A percentile compares a stretch with the other conserved stretches of the same genome.
phyloP scores from a whole-genome alignment of 2,113 vertebrate genomes.

The Pomatostomus ruficeps region DNA sequence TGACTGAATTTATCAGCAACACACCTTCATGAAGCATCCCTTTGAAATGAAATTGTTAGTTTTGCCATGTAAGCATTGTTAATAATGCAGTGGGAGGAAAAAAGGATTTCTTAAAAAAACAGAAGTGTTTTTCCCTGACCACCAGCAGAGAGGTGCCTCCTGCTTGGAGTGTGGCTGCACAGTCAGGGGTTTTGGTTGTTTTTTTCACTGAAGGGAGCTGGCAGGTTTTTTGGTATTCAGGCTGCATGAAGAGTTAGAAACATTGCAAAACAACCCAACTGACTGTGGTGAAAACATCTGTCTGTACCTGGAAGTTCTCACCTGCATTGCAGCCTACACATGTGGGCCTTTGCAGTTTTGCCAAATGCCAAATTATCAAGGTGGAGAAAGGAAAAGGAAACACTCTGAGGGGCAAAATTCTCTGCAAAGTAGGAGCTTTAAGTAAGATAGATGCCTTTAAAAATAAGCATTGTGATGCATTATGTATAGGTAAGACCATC shows the following conservation, averaged over 20 bases:
- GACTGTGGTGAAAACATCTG: neutral
- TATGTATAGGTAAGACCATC: neutral
- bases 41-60: constrained; percentile 38
- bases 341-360: neutral
- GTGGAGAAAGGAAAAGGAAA: neutral
- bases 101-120: neutral
- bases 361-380: neutral
- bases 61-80: constrained; percentile 35
- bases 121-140: neutral
- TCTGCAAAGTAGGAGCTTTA: neutral
- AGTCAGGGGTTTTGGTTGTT: neutral
- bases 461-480: neutral
- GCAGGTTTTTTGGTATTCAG: constrained; percentile 6
- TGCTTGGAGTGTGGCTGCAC: neutral
- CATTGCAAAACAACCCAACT: neutral
- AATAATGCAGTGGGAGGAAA: neutral
- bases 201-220: neutral
- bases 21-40: neutral
- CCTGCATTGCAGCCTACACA: neutral
- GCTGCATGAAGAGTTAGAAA: neutral
- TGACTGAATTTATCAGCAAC: neutral
- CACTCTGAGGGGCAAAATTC: neutral
- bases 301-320: neutral
- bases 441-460: neutral
- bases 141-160: neutral